These are phyloP conservation scores for Pomacea maculata DNA, from an alignment of 1,140 invertebrate genomes.

Conservation along the genomic window DNA sequence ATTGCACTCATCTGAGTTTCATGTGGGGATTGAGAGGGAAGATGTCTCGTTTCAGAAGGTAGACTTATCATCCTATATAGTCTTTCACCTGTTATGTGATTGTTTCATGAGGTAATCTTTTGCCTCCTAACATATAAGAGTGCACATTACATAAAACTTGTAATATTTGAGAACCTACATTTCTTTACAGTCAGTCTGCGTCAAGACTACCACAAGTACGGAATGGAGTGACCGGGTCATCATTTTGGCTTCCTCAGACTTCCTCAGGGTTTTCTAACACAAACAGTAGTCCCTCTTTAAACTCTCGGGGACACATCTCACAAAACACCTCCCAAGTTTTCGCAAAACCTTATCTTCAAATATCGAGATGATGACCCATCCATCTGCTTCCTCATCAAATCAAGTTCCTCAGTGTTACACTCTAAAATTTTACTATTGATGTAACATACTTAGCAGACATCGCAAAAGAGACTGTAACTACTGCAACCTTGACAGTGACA, in stretches of 20 bases:
- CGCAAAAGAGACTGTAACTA: not conserved
- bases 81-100: too few species aligned
- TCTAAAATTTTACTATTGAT: constrained; percentile 35
- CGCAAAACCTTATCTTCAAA: constrained; percentile 14
- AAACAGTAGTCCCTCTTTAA: not conserved
- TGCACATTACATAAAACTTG: too few species aligned
- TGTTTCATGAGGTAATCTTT: too few species aligned
- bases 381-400: constrained; percentile 46
- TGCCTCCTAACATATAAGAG: too few species aligned
- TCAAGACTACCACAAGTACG: constrained; percentile 37
- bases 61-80: too few species aligned
- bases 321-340: constrained; percentile 11
- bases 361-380: constrained; percentile 42
- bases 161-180: not conserved
- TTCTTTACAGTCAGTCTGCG: constrained; percentile 31
- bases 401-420: constrained; percentile 32
- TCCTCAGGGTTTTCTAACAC: constrained; percentile 18
- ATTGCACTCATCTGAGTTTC: too few species aligned
- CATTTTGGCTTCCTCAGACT: constrained; percentile 6
- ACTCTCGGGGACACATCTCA: not conserved
- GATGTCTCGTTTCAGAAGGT: too few species aligned
- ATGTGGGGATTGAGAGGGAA: too few species aligned
- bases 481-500: not conserved
- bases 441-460: not conserved
- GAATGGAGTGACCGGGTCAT: constrained; percentile 27